These are phyloP conservation scores for Corythoichthys intestinalis DNA, from an alignment of 2,113 vertebrate species.

Conservation along the genomic window DNA sequence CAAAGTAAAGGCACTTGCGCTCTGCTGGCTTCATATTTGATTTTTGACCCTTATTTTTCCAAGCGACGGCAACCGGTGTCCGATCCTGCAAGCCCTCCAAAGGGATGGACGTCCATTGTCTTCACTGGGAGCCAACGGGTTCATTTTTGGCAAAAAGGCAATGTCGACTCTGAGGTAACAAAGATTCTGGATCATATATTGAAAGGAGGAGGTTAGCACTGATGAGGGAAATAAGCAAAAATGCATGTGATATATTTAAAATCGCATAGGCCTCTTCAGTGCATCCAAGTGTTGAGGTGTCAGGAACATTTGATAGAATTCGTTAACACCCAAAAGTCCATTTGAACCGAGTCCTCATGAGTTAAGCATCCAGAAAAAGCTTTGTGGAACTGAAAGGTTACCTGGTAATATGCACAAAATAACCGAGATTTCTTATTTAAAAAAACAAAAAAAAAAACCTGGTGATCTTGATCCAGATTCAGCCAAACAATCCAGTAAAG, in stretches of 20 bases:
- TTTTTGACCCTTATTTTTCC: not conserved
- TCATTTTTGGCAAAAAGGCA: not conserved
- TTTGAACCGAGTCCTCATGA: too few species aligned
- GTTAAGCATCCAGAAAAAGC: too few species aligned
- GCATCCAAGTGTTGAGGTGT: not conserved
- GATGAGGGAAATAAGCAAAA: not conserved
- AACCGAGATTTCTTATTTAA: too few species aligned
- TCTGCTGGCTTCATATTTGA: not conserved
- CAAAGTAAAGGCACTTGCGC: conserved; percentile 1
- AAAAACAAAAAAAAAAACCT: too few species aligned
- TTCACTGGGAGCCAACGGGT: too few species aligned
- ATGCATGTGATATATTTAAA: not conserved
- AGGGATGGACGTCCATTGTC: too few species aligned
- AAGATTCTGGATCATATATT: not conserved
- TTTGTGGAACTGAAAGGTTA: too few species aligned
- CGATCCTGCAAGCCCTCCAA: not conserved
- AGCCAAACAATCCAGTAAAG: not conserved
- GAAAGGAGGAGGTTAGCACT: not conserved
- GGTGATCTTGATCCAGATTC: not conserved
- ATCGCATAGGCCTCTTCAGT: not conserved
- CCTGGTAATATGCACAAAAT: too few species aligned
- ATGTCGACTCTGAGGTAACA: not conserved
- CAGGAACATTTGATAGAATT: too few species aligned
- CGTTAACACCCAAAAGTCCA: too few species aligned
- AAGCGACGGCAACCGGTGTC: too few species aligned